Conservation (phyloP, 1,140 invertebrate genomes). For the Drosophila carrolli region DNA sequence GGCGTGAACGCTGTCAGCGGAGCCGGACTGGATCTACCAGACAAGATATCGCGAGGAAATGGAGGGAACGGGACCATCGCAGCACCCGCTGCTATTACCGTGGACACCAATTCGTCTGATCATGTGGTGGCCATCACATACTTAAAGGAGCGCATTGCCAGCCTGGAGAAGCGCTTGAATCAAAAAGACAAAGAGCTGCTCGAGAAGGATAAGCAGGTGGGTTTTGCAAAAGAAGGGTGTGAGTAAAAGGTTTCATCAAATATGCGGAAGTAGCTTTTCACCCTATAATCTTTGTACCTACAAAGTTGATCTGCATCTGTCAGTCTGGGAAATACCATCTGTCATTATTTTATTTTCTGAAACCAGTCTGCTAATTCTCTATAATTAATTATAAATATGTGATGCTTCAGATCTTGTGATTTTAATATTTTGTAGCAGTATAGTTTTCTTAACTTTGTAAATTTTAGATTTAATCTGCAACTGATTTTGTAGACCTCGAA, state of each 20-base stretch:
- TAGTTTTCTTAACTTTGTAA: no score
- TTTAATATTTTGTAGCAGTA: no score
- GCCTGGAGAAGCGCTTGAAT: conserved; percentile 94
- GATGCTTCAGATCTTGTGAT: no score
- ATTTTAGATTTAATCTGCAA: no score
- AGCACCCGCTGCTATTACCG: conserved; percentile 85
- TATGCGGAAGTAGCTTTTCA: not conserved
- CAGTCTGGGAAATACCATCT: no score
- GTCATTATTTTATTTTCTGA: no score
- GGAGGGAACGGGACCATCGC: conserved; percentile 65
- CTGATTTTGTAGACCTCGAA: no score
- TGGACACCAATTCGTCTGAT: conserved; percentile 95
- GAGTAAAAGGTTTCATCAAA: not conserved
- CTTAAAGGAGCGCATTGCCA: conserved; percentile 96
- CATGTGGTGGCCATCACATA: conserved; percentile 97
- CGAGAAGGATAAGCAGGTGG: conserved; percentile 95
- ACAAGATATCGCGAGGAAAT: conserved; percentile 83
- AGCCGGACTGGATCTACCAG: conserved; percentile 74
- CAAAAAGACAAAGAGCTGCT: conserved; percentile 94
- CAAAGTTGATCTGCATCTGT: not conserved
- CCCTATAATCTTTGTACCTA: not conserved
- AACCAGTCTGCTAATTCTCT: no score
- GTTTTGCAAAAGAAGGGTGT: conserved; percentile 13
- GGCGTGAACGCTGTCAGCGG: conserved; percentile 73
- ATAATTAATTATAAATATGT: no score